phyloP scores from a whole-genome alignment of 2,113 vertebrate species.

The Passer montanus region DNA sequence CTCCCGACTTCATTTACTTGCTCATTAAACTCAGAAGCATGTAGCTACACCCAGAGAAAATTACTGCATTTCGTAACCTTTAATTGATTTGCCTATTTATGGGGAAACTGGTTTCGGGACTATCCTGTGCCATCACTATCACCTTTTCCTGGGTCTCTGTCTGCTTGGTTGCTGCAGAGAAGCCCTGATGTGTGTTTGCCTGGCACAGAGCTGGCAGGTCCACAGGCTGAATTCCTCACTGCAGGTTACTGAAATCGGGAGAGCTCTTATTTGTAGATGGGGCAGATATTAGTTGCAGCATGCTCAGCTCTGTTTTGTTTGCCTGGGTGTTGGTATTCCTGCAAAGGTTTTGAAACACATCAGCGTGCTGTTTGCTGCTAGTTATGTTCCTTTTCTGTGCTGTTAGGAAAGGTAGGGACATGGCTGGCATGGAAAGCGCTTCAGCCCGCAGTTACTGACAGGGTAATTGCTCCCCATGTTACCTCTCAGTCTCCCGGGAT shows the following conservation, averaged over 20 bases:
- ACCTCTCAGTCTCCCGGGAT: neutral
- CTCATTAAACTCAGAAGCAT: constrained; percentile 64
- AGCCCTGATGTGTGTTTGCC: neutral
- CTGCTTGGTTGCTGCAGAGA: neutral
- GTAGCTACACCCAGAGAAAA: constrained; percentile 61
- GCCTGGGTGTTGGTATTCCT: constrained; percentile 42
- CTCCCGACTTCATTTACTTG: constrained; percentile 18
- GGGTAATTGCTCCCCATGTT: neutral
- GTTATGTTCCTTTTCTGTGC: neutral
- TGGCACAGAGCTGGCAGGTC: neutral
- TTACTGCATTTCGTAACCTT: constrained; percentile 63
- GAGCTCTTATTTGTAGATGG: constrained; percentile 24
- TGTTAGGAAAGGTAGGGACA: neutral
- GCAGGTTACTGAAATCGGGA: neutral
- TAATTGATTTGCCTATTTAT: constrained; percentile 62
- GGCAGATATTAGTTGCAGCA: constrained; percentile 13
- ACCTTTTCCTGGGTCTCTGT: neutral
- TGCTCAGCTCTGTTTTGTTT: constrained; percentile 44
- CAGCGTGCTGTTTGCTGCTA: neutral
- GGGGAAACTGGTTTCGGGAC: constrained; percentile 59
- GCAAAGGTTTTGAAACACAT: constrained; percentile 27
- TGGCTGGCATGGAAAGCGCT: neutral
- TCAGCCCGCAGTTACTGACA: neutral
- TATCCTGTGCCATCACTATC: constrained; percentile 17
- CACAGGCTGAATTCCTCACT: neutral